phyloP scores from a whole-genome alignment of 2,888 invertebrate species.

The Apamea monoglypha region DNA sequence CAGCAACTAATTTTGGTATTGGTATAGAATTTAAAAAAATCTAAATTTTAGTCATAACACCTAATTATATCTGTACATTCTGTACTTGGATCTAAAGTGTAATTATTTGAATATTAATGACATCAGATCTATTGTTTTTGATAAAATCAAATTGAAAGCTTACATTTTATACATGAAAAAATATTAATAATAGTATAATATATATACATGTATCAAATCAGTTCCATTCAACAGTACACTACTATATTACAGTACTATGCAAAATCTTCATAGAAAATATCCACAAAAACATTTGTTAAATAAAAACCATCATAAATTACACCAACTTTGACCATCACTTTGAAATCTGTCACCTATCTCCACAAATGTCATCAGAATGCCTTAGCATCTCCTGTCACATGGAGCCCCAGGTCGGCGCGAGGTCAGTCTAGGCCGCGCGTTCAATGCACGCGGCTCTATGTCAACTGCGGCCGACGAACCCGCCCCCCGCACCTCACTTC shows the following conservation, averaged over 20 bases:
- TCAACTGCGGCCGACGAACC: slow-evolving; percentile 84
- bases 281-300: not conserved
- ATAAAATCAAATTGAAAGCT: not conserved
- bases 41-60: not conserved
- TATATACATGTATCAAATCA: not conserved
- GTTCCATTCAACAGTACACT: not conserved
- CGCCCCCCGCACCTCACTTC: slow-evolving; percentile 61
- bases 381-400: slow-evolving; percentile 49
- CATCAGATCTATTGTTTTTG: not conserved
- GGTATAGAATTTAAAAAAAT: not conserved
- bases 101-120: not conserved
- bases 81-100: not conserved
- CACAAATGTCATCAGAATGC: slow-evolving; percentile 10
- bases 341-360: not conserved
- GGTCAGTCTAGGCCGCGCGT: slow-evolving; percentile 86
- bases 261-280: not conserved
- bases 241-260: too few species aligned
- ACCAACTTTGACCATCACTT: not conserved
- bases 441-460: slow-evolving; percentile 85
- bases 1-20: not conserved
- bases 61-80: slow-evolving; percentile 7
- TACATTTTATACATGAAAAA: not conserved
- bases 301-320: not conserved
- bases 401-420: slow-evolving; percentile 76
- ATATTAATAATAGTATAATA: too few species aligned